phyloP scores from a whole-genome alignment of 2,888 invertebrate species.

The Ypsolopha scabrella region DNA sequence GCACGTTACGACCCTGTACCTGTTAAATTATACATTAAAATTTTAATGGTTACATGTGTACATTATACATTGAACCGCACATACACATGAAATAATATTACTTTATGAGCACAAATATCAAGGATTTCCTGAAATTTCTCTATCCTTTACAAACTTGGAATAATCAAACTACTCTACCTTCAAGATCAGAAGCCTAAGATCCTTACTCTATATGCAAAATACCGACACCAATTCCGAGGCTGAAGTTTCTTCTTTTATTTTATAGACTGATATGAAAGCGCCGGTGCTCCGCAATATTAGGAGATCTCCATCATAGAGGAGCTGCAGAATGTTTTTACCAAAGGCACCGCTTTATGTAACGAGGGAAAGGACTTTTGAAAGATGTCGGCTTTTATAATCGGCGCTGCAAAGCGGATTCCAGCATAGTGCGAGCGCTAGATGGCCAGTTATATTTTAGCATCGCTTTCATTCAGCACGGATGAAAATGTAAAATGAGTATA shows the following conservation, averaged over 20 bases:
- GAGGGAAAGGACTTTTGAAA: slow-evolving; percentile 22
- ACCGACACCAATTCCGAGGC: slow-evolving; percentile 6
- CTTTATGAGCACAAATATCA: too few relatives aligned
- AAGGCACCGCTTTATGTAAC: slow-evolving; percentile 25
- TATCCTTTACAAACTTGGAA: neutral
- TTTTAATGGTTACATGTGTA: too few relatives aligned
- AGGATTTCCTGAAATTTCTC: too few relatives aligned
- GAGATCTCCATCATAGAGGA: slow-evolving; percentile 24
- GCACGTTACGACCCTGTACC: too few relatives aligned
- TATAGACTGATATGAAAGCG: slow-evolving; percentile 25
- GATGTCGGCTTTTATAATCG: slow-evolving; percentile 19
- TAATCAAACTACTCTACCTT: neutral
- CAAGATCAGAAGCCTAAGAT: neutral
- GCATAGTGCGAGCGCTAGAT: slow-evolving; percentile 14
- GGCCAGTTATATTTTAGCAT: neutral
- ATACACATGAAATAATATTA: too few relatives aligned
- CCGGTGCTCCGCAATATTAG: slow-evolving; percentile 23
- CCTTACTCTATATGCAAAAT: slow-evolving; percentile 12
- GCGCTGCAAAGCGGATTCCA: slow-evolving; percentile 19
- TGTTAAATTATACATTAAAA: too few relatives aligned
- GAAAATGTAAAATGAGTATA: neutral
- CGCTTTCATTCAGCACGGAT: neutral
- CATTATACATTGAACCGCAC: too few relatives aligned
- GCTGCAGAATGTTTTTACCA: slow-evolving; percentile 15
- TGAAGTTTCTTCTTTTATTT: slow-evolving; percentile 16